Evolutionary conservation across 2,113 vertebrate species (phyloP).

Genomic region (Toxostoma redivivum): DNA sequence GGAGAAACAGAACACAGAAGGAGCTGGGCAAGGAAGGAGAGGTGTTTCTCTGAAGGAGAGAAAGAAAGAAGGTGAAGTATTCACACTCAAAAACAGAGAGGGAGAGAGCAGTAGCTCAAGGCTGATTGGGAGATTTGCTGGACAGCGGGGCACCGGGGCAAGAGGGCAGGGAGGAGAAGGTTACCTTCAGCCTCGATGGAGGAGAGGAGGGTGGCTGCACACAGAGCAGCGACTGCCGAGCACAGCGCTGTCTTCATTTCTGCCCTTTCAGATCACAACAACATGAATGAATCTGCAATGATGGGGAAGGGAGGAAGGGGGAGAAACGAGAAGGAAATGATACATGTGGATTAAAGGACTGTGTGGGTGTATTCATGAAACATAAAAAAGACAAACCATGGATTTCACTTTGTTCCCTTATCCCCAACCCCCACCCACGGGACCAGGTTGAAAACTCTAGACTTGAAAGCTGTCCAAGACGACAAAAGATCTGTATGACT

Average conservation of each 20-base stretch:
- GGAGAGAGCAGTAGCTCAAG: neutral
- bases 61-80: slow-evolving; percentile 33
- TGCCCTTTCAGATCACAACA: slow-evolving; percentile 77
- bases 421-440: neutral
- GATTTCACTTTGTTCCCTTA: slow-evolving; percentile 32
- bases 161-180: neutral
- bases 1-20: slow-evolving; percentile 49
- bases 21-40: slow-evolving; percentile 37
- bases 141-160: neutral
- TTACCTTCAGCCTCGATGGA: slow-evolving; percentile 92
- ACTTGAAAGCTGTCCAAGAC: slow-evolving; percentile 8
- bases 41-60: slow-evolving; percentile 55
- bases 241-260: slow-evolving; percentile 85
- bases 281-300: slow-evolving; percentile 84
- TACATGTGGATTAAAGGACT: slow-evolving; percentile 32
- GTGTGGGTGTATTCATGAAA: slow-evolving; percentile 34
- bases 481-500: neutral
- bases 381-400: neutral
- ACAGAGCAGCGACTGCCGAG: slow-evolving; percentile 76
- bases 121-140: neutral
- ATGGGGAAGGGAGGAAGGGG: neutral
- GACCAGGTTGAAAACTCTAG: slow-evolving; percentile 47
- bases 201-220: slow-evolving; percentile 78
- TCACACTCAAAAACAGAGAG: slow-evolving; percentile 40
- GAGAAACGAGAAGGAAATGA: slow-evolving; percentile 33